Evolutionary conservation across 2,797 vertebrate species (phyloP).

Genomic region (Lerista edwardsae): DNA sequence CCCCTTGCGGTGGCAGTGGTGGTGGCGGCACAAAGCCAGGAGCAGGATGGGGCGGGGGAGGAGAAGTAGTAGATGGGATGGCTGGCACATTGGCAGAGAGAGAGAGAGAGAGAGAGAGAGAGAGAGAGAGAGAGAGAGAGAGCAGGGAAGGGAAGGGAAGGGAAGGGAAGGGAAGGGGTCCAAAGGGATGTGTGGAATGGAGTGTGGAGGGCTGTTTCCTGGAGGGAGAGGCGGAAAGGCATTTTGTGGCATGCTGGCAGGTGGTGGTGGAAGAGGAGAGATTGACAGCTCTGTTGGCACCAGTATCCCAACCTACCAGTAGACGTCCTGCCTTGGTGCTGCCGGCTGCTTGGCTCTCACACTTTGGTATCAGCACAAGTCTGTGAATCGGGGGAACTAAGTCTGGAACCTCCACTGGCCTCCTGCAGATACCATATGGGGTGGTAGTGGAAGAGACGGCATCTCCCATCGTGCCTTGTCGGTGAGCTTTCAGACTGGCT

Average conservation of each 20-base stretch:
- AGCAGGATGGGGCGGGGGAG: not conserved
- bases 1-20: slow-evolving; percentile 30
- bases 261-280: too few species aligned
- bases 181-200: not conserved
- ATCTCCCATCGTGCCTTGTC: not conserved
- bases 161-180: not conserved
- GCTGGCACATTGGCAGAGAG: not conserved
- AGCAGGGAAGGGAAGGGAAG: too few species aligned
- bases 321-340: not conserved
- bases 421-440: not conserved
- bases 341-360: not conserved
- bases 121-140: too few species aligned
- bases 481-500: not conserved
- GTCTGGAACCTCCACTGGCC: not conserved
- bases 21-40: slow-evolving; percentile 13
- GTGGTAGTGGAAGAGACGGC: not conserved
- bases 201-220: not conserved
- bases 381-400: not conserved
- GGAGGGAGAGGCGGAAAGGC: not conserved
- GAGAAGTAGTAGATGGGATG: not conserved
- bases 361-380: not conserved
- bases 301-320: not conserved
- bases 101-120: too few species aligned
- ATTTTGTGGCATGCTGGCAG: not conserved
- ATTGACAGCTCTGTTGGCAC: not conserved